These are phyloP conservation scores for Solea senegalensis DNA, from an alignment of 2,113 vertebrate genomes.

Conservation along the genomic window DNA sequence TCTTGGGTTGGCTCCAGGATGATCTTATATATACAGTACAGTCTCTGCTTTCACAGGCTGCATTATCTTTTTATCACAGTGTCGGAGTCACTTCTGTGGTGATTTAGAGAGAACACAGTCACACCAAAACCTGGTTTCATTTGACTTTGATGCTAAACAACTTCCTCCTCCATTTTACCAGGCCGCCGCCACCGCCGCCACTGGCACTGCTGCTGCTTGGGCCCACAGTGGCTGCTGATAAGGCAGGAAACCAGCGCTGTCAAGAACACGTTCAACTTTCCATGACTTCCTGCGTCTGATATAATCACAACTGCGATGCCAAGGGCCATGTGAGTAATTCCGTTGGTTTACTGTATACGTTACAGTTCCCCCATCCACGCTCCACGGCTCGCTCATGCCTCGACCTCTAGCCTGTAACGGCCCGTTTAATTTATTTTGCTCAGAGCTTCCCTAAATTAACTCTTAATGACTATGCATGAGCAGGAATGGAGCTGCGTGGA, in stretches of 20 bases:
- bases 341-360: background rate
- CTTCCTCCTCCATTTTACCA: background rate
- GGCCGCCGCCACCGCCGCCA: too few species aligned
- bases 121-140: background rate
- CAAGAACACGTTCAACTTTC: background rate
- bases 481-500: conserved; percentile 4
- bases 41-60: too few species aligned
- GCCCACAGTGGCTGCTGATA: background rate
- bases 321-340: background rate
- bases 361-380: background rate
- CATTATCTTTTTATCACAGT: too few species aligned
- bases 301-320: background rate
- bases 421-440: conserved; percentile 39
- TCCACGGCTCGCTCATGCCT: conserved; percentile 11
- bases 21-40: too few species aligned
- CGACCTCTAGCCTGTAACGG: conserved; percentile 24
- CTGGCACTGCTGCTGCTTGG: too few species aligned
- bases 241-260: background rate
- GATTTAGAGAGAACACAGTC: too few species aligned
- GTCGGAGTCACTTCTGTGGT: too few species aligned
- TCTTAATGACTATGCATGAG: conserved; percentile 54
- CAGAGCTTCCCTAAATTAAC: conserved; percentile 37
- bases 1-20: too few species aligned
- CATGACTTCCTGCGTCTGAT: background rate
- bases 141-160: background rate